Percentiles rank a stretch among this genome's conserved stretches.
These are phyloP conservation scores for Sitta carolinensis DNA, from an alignment of 2,797 vertebrate genomes.

Conservation along the genomic window DNA sequence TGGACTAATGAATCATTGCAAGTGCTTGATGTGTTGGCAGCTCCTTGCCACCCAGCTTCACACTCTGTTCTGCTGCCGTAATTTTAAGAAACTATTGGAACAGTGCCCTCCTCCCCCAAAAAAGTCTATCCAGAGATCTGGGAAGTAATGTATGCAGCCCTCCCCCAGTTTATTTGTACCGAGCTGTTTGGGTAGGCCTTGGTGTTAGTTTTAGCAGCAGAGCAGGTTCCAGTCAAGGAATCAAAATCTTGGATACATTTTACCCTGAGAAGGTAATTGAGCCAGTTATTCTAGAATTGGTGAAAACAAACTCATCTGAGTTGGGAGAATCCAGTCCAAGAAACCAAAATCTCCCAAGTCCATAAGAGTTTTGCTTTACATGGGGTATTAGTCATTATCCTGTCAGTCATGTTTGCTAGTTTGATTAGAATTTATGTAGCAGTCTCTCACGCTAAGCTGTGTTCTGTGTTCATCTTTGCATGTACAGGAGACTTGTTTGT, in stretches of 20 bases:
- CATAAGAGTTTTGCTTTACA: not conserved
- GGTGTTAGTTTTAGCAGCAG: not conserved
- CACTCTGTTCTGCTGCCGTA: slow-evolving; percentile 61
- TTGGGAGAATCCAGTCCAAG: not conserved
- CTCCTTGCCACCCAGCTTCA: slow-evolving; percentile 63
- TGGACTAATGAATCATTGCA: slow-evolving; percentile 66
- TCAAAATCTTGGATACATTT: not conserved
- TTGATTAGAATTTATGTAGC: not conserved
- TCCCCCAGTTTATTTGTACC: slow-evolving; percentile 44
- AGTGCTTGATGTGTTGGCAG: slow-evolving; percentile 63
- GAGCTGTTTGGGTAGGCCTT: slow-evolving; percentile 9
- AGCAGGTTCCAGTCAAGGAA: slow-evolving; percentile 19
- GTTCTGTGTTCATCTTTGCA: not conserved
- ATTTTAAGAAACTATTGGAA: slow-evolving; percentile 64
- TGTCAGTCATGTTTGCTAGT: not conserved
- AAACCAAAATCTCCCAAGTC: not conserved
- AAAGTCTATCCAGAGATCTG: slow-evolving; percentile 42
- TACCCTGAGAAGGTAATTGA: not conserved
- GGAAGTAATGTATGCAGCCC: slow-evolving; percentile 34
- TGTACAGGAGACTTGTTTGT: not conserved
- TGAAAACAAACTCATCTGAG: not conserved
- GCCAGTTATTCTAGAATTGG: not conserved
- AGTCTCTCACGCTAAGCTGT: not conserved
- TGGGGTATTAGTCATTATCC: not conserved
- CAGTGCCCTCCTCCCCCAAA: not conserved